phyloP scores from a whole-genome alignment of 1,140 invertebrate species.

The Apis laboriosa region DNA sequence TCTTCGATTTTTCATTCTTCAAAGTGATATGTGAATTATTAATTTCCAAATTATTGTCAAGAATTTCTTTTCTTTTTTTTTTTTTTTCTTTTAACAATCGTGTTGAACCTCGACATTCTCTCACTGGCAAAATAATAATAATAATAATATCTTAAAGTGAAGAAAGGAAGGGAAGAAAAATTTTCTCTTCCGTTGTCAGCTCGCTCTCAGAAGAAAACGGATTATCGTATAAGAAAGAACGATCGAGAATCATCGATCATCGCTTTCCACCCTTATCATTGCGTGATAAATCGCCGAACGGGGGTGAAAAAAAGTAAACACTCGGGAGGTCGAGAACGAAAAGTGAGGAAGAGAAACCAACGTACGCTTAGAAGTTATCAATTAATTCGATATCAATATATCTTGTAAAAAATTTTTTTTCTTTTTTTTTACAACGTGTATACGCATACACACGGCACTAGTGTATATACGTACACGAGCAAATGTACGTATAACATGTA shows the following conservation, averaged over 20 bases:
- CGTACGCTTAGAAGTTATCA: slow-evolving; percentile 52
- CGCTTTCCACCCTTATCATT: slow-evolving; percentile 24
- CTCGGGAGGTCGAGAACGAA: slow-evolving; percentile 57
- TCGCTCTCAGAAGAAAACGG: too few relatives aligned
- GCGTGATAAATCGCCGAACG: slow-evolving; percentile 29
- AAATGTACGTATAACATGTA: slow-evolving; percentile 31
- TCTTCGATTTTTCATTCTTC: too few relatives aligned
- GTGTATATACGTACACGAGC: slow-evolving; percentile 14
- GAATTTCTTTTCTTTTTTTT: too few relatives aligned
- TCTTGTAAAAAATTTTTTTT: slow-evolving; percentile 61
- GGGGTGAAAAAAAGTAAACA: slow-evolving; percentile 38
- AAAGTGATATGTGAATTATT: too few relatives aligned
- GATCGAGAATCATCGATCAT: slow-evolving; percentile 12
- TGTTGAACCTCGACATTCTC: too few relatives aligned
- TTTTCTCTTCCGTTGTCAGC: too few relatives aligned
- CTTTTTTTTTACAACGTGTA: slow-evolving; percentile 49
- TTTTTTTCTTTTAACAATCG: too few relatives aligned
- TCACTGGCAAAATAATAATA: too few relatives aligned
- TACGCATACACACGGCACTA: slow-evolving; percentile 33
- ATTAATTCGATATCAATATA: slow-evolving; percentile 63
- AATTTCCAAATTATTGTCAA: too few relatives aligned
- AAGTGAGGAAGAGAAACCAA: slow-evolving; percentile 61
- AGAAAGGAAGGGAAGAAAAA: too few relatives aligned
- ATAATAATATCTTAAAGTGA: too few relatives aligned
- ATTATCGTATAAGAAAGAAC: neutral